Conservation (phyloP, 2,888 invertebrate species). For the Capitulum mitella region DNA sequence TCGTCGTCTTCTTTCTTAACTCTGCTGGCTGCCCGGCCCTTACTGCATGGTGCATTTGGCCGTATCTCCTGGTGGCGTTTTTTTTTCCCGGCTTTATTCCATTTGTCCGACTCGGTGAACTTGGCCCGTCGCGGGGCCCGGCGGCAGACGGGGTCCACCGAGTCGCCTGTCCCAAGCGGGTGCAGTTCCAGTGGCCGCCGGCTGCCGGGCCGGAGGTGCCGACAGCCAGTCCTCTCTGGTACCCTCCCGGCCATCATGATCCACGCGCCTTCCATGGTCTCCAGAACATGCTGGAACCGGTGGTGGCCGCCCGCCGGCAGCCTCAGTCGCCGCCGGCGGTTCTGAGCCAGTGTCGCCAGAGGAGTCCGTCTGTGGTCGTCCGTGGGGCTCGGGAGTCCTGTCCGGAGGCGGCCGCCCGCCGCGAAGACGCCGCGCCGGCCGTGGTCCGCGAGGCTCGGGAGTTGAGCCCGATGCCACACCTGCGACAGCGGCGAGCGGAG, state of each 20-base stretch:
- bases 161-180: background rate
- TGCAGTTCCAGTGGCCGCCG: background rate
- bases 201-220: background rate
- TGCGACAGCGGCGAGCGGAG: background rate
- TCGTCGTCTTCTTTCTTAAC: too few relatives aligned
- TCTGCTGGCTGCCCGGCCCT: too few relatives aligned
- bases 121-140: too few relatives aligned
- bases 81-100: too few relatives aligned
- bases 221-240: slow-evolving; percentile 3
- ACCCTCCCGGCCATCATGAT: background rate
- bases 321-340: background rate
- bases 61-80: too few relatives aligned
- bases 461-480: background rate
- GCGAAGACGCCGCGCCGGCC: background rate
- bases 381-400: background rate
- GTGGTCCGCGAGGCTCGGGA: background rate
- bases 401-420: background rate
- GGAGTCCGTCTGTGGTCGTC: background rate
- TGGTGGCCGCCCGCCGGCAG: background rate
- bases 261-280: background rate
- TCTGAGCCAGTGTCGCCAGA: too few relatives aligned
- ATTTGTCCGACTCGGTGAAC: too few relatives aligned
- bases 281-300: background rate
- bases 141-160: background rate
- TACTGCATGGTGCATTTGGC: too few relatives aligned